Base-by-base conservation (phyloP, 1,140 invertebrate genomes). In the Papilio glaucus region DNA sequence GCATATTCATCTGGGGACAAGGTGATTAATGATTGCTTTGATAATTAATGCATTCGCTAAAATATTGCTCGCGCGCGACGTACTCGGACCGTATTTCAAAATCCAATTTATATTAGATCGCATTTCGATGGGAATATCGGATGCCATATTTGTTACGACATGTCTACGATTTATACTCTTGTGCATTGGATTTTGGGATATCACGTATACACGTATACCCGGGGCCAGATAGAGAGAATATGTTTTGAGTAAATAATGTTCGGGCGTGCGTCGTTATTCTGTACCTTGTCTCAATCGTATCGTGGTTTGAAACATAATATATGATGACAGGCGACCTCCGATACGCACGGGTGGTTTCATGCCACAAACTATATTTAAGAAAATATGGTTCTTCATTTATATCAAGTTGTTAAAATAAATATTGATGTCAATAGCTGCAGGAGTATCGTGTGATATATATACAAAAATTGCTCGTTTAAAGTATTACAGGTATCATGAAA, bases 101-200 rank as follows among this genome's bases (percentile, higher is more conserved):
- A 38, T 39, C 62, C 62, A 65, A 65, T 65, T 39, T 65, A 65
- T 65, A 65, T 65, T 65, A 65, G 62, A 65, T 65, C n/a, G 62
- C 15, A 8, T 65, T 57, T 65, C 62, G 37, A 65, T 65, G 37
- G 62, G 10, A 21, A 65, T 39, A 65, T 39, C 62, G 37, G 9
- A 38, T 18, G 29, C 37, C 18, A 39, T 39, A 39, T 65, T 65
- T 65, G 62, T 65, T 65, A 65, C 29, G 37, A 65, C 33, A 37
- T 4, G 5, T 61, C 60, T 61, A 61, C 60, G 60, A 61, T 61
- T 65, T 65, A 65, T 65, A 41, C 62, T 39, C 37, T 39, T 39
- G 62, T 65, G 37, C 37, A 39, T 65, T 65, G 62, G 33, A 65
- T 65, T 38, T 62, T 26, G 21, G 49, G 21, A 57, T 57, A 57